Conservation (phyloP, 2,797 vertebrate species). For the Prionace glauca region DNA sequence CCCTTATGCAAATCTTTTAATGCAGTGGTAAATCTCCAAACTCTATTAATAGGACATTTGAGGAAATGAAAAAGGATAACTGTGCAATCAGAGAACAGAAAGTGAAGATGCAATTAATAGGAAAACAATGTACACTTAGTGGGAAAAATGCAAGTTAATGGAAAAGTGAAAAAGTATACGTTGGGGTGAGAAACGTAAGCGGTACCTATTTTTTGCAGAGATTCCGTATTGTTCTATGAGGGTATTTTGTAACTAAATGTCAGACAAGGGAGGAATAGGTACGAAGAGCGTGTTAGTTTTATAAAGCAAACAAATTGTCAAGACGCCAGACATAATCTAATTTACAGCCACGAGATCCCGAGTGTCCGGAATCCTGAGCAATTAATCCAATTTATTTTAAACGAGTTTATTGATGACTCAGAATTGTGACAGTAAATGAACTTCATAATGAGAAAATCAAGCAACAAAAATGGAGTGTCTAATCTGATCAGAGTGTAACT, state of each 20-base stretch:
- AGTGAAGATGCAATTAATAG: neutral
- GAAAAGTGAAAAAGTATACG: neutral
- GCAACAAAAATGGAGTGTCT: neutral
- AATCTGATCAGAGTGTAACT: neutral
- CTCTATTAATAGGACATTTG: neutral
- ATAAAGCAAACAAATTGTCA: neutral
- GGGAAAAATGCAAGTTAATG: neutral
- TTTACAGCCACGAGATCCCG: neutral
- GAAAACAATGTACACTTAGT: neutral
- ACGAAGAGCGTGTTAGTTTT: neutral
- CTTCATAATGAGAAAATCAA: neutral
- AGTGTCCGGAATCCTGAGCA: neutral
- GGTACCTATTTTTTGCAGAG: neutral
- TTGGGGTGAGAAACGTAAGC: neutral
- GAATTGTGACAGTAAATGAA: neutral
- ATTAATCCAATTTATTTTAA: slow-evolving; percentile 24
- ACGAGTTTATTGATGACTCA: no score
- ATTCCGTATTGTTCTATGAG: neutral
- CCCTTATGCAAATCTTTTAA: neutral
- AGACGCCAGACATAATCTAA: neutral
- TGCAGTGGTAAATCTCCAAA: neutral
- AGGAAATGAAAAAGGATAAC: neutral
- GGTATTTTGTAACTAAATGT: neutral
- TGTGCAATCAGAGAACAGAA: neutral
- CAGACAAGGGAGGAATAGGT: neutral